Evolutionary conservation across 2,888 invertebrate genomes (phyloP).

Genomic region (Noctuana brunneofusca): DNA sequence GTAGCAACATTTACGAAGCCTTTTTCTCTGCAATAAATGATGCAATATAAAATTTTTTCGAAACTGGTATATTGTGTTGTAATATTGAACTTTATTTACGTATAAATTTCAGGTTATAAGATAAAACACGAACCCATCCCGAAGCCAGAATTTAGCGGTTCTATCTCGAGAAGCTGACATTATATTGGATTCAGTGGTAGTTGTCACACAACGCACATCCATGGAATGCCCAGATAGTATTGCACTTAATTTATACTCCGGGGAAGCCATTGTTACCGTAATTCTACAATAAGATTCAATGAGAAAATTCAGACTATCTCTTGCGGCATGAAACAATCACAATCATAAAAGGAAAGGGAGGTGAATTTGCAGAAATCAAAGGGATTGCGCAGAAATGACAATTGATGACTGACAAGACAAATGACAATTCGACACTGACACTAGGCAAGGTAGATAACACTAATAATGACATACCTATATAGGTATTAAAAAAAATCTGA

Average conservation of each 20-base stretch:
- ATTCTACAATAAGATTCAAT: slow-evolving; percentile 6
- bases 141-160: slow-evolving; percentile 93
- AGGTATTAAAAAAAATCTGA: too few species aligned
- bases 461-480: too few species aligned
- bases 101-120: background rate
- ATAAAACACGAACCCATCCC: slow-evolving; percentile 83
- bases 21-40: slow-evolving; percentile 65
- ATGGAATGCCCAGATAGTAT: slow-evolving; percentile 90
- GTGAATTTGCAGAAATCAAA: slow-evolving; percentile 1
- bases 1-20: slow-evolving; percentile 86
- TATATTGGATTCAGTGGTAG: slow-evolving; percentile 86
- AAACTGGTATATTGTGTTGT: background rate
- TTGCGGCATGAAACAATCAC: slow-evolving; percentile 10
- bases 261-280: slow-evolving; percentile 66
- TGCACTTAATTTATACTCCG: slow-evolving; percentile 90
- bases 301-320: slow-evolving; percentile 5
- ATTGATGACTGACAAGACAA: background rate
- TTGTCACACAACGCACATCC: slow-evolving; percentile 91
- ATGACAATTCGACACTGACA: too few species aligned
- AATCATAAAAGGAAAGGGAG: background rate
- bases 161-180: slow-evolving; percentile 95
- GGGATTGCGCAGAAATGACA: background rate
- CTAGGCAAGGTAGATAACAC: too few species aligned
- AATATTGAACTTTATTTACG: too few species aligned
- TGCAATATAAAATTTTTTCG: background rate